phyloP scores from a whole-genome alignment of 2,888 invertebrate species.

The Thymelicus sylvestris region DNA sequence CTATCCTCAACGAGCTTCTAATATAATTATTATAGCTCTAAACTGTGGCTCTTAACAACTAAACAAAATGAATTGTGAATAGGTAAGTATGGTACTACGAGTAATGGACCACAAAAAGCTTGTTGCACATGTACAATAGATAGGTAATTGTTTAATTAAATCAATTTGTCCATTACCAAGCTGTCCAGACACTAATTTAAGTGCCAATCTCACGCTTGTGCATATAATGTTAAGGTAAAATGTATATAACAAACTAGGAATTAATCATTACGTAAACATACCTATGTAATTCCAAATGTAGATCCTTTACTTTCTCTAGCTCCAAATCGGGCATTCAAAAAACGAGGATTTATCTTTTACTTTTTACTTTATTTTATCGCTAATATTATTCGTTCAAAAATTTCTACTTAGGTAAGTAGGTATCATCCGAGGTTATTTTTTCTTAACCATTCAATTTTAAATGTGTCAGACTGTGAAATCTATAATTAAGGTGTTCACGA shows the following conservation, averaged over 20 bases:
- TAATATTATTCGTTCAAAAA: background rate
- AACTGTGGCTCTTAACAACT: too few species aligned
- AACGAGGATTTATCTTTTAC: too few species aligned
- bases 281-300: too few species aligned
- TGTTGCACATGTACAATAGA: background rate
- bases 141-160: conserved; percentile 22
- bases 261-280: too few species aligned
- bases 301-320: too few species aligned
- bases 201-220: conserved; percentile 16
- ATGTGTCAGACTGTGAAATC: conserved; percentile 53
- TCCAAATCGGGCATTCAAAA: too few species aligned
- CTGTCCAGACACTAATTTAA: conserved; percentile 3
- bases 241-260: too few species aligned
- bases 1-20: too few species aligned
- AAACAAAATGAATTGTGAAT: too few species aligned
- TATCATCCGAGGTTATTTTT: background rate
- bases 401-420: background rate
- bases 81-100: too few species aligned
- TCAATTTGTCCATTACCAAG: background rate
- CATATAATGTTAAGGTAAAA: background rate
- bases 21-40: too few species aligned
- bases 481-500: conserved; percentile 64
- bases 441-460: conserved; percentile 34
- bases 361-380: too few species aligned
- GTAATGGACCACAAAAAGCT: background rate